Base-by-base conservation (phyloP, 2,888 invertebrate species). In the Torymus auratus region DNA sequence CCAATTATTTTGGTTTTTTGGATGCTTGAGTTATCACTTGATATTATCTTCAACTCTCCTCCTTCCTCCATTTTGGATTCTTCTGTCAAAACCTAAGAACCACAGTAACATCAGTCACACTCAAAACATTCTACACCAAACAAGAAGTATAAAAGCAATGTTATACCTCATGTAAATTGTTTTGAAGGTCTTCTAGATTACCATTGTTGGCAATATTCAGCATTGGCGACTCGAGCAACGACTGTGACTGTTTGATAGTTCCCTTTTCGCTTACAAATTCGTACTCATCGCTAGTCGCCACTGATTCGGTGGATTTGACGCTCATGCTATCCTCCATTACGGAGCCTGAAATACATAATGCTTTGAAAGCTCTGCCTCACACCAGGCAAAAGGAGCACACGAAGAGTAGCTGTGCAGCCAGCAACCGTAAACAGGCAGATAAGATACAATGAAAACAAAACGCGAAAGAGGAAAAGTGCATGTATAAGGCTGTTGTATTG, bases 261-360 rank as follows among this genome's bases (percentile, higher is more conserved):
- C 90, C 92, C 80, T 91, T 92, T 64, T 93, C 93, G 83, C 92
- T 93, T 80, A 95, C 93, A 85, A 95, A 93, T 89, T 94, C 94
- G 91, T 94, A 95, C 88, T 94, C 95, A 84, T 94, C 95, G 87
- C 94, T 94, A 81, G 94, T 94, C 77, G 93, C 93, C 86, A 93
- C 92, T 82, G 95, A 94, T 91, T 94, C 95, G 86, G 93, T 92
- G 80, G 94, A 94, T 91, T 94, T 94, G 53, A 93, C 93, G 87
- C 94, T 94, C 87, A 94, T 91, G 90, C 93, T 93, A 92, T 93
- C 94, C 92, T 94, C 94, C 94, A 94, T 94, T 91, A 92, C 92
- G 89, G 91, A 86, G 83, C 86, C 90, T 89, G 77, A 13, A 85
- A 85, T 60, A 56, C 62, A 82, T 41, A 41, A 41, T 41, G 41